Evolutionary conservation across 2,797 vertebrate genomes (phyloP).

Genomic region (Catostomus latipinnis): DNA sequence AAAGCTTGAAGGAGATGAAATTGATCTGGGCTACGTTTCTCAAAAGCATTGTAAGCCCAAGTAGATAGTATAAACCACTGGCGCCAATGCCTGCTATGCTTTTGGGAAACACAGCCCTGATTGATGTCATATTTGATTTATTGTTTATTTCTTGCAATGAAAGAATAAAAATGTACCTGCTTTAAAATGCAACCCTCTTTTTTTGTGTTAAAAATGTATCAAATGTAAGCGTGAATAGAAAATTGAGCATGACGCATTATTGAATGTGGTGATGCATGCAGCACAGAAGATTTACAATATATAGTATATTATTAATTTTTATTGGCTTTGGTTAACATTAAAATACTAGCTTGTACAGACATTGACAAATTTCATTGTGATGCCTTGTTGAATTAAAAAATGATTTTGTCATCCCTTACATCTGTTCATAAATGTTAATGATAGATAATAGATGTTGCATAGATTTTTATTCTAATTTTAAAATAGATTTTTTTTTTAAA

Average conservation of each 20-base stretch:
- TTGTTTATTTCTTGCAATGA: constrained; percentile 38
- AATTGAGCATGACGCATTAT: constrained; percentile 19
- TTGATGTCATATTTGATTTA: constrained; percentile 44
- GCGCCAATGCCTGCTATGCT: no score
- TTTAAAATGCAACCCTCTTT: constrained; percentile 30
- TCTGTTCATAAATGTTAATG: constrained; percentile 1
- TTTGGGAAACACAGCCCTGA: background rate
- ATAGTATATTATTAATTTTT: constrained; percentile 39
- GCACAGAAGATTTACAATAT: background rate
- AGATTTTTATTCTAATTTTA: no score
- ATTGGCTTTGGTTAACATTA: constrained; percentile 50
- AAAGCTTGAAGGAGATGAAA: constrained; percentile 41
- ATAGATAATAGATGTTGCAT: background rate
- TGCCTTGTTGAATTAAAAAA: constrained; percentile 30
- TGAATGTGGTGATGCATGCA: constrained; percentile 1
- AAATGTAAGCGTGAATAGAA: constrained; percentile 27
- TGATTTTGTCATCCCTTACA: constrained; percentile 35
- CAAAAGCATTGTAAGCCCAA: no score
- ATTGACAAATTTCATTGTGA: constrained; percentile 45
- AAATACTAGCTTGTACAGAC: constrained; percentile 40
- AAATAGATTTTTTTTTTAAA: background rate
- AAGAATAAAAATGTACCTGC: constrained; percentile 22
- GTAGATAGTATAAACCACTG: no score
- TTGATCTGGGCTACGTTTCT: background rate
- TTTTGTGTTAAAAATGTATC: background rate